A percentile compares a stretch with the other conserved stretches of the same genome.
Evolutionary conservation across 2,797 vertebrate species (phyloP).

Genomic region (Oreortyx pictus): DNA sequence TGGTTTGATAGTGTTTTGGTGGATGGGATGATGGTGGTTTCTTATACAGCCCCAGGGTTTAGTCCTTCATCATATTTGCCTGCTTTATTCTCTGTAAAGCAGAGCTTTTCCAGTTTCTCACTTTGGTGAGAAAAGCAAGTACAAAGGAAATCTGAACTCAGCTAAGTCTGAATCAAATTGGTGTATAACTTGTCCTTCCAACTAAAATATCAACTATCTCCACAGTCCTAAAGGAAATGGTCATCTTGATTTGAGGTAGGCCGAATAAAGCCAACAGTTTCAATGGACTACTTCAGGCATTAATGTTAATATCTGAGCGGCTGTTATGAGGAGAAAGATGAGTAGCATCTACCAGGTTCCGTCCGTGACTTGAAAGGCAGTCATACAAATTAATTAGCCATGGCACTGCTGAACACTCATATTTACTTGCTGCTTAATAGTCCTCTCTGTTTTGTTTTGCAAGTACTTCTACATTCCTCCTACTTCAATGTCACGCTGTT

Average conservation of each 20-base stretch:
- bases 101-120: background rate
- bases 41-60: background rate
- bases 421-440: conserved; percentile 29
- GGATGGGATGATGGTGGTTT: background rate
- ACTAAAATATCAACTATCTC: background rate
- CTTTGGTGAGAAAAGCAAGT: background rate
- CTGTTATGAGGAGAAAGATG: background rate
- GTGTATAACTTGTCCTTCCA: background rate
- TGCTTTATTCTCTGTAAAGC: background rate
- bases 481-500: background rate
- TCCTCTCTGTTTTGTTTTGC: background rate
- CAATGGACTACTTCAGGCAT: background rate
- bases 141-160: background rate
- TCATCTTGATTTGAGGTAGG: background rate
- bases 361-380: background rate
- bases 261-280: background rate
- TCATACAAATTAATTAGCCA: background rate
- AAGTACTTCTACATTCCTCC: conserved; percentile 43
- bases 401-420: background rate
- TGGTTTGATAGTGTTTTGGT: background rate
- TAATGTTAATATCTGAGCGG: background rate
- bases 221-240: background rate
- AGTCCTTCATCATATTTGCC: background rate
- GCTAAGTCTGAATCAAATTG: background rate
- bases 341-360: background rate